These are phyloP conservation scores for Sturnus vulgaris DNA, from an alignment of 2,113 vertebrate genomes.

Conservation along the genomic window DNA sequence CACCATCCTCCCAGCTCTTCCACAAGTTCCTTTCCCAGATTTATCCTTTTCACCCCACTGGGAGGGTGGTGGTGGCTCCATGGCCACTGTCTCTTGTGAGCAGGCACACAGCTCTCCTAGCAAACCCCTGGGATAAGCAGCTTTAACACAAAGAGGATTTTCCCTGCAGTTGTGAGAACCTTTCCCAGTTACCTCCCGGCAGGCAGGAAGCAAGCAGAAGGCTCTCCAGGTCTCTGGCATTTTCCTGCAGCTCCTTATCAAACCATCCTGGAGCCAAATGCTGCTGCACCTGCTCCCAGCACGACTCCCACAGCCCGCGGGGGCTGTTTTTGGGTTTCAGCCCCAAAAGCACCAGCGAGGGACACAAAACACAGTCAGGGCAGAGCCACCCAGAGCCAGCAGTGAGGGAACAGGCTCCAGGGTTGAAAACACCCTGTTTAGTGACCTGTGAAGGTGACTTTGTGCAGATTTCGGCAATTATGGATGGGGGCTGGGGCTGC, in stretches of 20 bases:
- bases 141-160: slow-evolving; percentile 39
- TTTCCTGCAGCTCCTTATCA: background rate
- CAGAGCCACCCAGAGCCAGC: background rate
- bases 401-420: rapidly evolving
- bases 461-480: background rate
- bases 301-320: rapidly evolving
- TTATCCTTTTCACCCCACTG: background rate
- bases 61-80: background rate
- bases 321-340: background rate
- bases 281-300: background rate
- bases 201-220: background rate
- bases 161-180: background rate
- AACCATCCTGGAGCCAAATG: background rate
- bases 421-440: no score
- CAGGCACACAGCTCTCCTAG: background rate
- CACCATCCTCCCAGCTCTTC: background rate
- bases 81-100: rapidly evolving
- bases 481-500: background rate
- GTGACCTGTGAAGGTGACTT: background rate
- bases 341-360: background rate
- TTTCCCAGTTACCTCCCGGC: background rate
- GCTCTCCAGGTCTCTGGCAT: background rate
- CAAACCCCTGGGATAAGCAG: background rate
- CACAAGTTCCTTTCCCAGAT: background rate
- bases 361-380: rapidly evolving